Percentiles rank a stretch among this genome's conserved stretches.
Conservation (phyloP, 2,888 invertebrate genomes). For the Athripsodes cinereus region DNA sequence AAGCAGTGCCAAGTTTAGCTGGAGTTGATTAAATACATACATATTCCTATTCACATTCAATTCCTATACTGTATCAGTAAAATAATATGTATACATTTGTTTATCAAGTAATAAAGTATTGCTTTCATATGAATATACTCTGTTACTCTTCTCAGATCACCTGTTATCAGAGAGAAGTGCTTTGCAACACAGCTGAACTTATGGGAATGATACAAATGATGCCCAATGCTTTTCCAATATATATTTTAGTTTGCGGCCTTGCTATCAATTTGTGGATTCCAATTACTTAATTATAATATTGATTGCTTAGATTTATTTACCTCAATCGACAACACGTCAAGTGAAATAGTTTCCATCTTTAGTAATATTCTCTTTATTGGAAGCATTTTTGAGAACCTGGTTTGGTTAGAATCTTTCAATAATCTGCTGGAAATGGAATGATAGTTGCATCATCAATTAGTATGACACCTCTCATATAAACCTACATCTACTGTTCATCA, state of each 20-base stretch:
- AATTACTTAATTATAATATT: background rate
- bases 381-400: background rate
- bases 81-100: too few species aligned
- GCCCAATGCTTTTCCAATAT: conserved; percentile 17
- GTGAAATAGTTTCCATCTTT: conserved; percentile 6
- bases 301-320: conserved; percentile 8
- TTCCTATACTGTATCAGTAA: too few species aligned
- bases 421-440: conserved; percentile 24
- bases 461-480: background rate
- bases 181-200: conserved; percentile 25
- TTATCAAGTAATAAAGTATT: background rate
- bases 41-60: too few species aligned
- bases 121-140: background rate
- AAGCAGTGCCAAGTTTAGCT: conserved; percentile 25
- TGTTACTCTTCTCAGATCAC: background rate
- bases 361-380: conserved; percentile 2
- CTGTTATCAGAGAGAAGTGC: background rate
- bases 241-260: conserved; percentile 25
- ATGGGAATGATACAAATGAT: conserved; percentile 22
- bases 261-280: background rate
- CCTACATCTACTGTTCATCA: background rate
- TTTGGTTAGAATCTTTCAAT: conserved; percentile 4
- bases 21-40: conserved; percentile 20
- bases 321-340: conserved; percentile 14
- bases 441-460: conserved; percentile 26